Evolutionary conservation across 1,140 invertebrate species (phyloP).

Genomic region (Diorhabda sublineata): DNA sequence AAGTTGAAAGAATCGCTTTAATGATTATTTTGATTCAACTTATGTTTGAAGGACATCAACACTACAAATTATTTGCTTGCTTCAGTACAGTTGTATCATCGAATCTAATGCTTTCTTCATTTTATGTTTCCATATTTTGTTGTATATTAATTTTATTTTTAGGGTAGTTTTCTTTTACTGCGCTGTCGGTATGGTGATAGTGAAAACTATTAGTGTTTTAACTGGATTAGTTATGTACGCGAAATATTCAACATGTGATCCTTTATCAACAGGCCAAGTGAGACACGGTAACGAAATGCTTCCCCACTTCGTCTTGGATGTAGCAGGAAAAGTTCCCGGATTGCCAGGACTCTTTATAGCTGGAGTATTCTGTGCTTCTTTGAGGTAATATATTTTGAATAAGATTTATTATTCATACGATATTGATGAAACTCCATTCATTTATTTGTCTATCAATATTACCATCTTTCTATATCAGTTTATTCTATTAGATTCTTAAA

Average conservation of each 20-base stretch:
- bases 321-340: slow-evolving; percentile 50
- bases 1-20: too few relatives aligned
- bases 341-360: slow-evolving; percentile 62
- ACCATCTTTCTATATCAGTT: too few relatives aligned
- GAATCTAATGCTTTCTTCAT: too few relatives aligned
- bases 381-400: slow-evolving; percentile 50
- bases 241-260: slow-evolving; percentile 70
- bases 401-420: neutral
- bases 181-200: slow-evolving; percentile 46
- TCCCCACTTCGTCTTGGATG: slow-evolving; percentile 55
- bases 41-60: too few relatives aligned
- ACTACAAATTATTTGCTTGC: too few relatives aligned
- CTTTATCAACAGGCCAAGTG: slow-evolving; percentile 55
- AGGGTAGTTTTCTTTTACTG: slow-evolving; percentile 47
- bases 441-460: slow-evolving; percentile 1
- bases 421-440: slow-evolving; percentile 1
- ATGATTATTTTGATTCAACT: too few relatives aligned
- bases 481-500: too few relatives aligned
- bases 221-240: slow-evolving; percentile 73
- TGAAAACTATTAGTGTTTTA: slow-evolving; percentile 50
- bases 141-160: slow-evolving; percentile 9
- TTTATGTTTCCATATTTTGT: too few relatives aligned
- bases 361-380: slow-evolving; percentile 62
- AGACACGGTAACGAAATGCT: slow-evolving; percentile 50
- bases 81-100: too few relatives aligned